phyloP scores from a whole-genome alignment of 2,113 vertebrate genomes.

The Talpa occidentalis region DNA sequence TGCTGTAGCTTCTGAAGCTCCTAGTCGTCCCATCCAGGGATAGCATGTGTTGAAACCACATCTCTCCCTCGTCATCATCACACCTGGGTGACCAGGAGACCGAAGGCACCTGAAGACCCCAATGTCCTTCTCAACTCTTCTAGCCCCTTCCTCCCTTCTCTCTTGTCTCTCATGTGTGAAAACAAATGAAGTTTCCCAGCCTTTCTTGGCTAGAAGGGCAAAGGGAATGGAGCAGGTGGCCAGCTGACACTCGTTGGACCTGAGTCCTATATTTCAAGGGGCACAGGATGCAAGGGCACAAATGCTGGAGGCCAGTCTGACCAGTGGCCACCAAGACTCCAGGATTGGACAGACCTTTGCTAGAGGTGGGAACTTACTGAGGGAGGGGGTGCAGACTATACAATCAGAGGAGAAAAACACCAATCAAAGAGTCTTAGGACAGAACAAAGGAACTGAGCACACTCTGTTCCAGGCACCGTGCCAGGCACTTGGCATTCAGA shows the following conservation, averaged over 20 bases:
- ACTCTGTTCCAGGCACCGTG: neutral
- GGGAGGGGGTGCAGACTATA: neutral
- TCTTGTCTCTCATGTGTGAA: neutral
- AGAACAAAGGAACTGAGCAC: fast-evolving
- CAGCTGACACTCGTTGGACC: slow-evolving; percentile 18
- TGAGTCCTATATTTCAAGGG: neutral
- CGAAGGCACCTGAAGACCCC: neutral
- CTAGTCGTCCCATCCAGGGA: fast-evolving
- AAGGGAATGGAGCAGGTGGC: slow-evolving; percentile 28
- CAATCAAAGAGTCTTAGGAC: neutral
- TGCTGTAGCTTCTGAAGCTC: neutral
- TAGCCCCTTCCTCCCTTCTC: neutral
- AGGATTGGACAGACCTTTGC: neutral
- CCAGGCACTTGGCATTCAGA: neutral
- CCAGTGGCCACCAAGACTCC: neutral
- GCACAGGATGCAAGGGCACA: neutral
- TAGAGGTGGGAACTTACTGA: fast-evolving
- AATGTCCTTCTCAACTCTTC: neutral
- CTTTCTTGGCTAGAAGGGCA: slow-evolving; percentile 21
- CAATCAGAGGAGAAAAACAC: neutral
- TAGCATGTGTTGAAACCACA: fast-evolving
- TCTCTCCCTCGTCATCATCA: neutral
- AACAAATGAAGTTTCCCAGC: slow-evolving; percentile 56
- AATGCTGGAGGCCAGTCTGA: fast-evolving
- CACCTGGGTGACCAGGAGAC: neutral